These are phyloP conservation scores for Pocillopora grandis DNA, from an alignment of 92 coral and sea anemone species.

Conservation along the genomic window DNA sequence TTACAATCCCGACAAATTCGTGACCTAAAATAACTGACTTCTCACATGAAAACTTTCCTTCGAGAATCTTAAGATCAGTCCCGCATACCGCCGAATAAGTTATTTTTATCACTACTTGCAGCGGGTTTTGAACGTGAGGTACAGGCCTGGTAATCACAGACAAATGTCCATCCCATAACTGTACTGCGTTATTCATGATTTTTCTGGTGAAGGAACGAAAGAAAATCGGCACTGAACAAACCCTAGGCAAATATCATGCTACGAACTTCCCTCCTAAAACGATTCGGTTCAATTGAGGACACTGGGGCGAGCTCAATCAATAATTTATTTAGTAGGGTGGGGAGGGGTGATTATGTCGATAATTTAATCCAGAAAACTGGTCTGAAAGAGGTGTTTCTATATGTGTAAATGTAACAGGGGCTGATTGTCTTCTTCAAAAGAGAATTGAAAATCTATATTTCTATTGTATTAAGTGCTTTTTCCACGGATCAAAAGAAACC, in stretches of 20 bases:
- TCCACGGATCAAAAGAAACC: too few relatives aligned
- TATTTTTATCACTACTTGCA: conserved; percentile 89
- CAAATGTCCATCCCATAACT: conserved; percentile 74
- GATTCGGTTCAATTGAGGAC: background rate
- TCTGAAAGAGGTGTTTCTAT: too few relatives aligned
- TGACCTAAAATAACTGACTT: conserved; percentile 94
- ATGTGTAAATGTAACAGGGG: too few relatives aligned
- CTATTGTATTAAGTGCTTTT: too few relatives aligned
- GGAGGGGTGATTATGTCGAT: background rate
- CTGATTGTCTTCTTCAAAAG: too few relatives aligned
- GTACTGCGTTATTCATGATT: conserved; percentile 71
- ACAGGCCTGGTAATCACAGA: conserved; percentile 94
- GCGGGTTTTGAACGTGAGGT: conserved; percentile 78
- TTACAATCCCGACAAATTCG: conserved; percentile 92
- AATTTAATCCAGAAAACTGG: too few relatives aligned
- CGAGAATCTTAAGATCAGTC: conserved; percentile 86
- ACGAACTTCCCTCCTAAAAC: background rate
- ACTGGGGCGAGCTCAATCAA: conserved; percentile 4
- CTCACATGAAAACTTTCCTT: conserved; percentile 83
- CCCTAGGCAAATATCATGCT: background rate
- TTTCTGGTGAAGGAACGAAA: background rate
- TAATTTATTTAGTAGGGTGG: background rate
- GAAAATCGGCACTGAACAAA: background rate
- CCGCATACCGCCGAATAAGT: conserved; percentile 92
- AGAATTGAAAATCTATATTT: too few relatives aligned